Evolutionary conservation across 2,113 vertebrate species (phyloP).

Genomic region (Pandion haliaetus): DNA sequence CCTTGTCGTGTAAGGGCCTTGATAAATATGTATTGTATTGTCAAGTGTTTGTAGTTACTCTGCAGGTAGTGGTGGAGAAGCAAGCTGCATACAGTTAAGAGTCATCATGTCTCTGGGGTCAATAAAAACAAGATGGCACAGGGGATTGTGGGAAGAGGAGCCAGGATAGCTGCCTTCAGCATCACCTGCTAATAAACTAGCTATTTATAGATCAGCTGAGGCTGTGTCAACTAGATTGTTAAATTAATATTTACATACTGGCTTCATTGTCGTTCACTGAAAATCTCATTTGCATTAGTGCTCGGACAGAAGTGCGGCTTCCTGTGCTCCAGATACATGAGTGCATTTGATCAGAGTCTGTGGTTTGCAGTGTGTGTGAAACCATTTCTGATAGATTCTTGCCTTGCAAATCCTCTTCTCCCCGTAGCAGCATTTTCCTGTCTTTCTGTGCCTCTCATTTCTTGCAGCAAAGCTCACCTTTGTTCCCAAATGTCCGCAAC

Average conservation of each 20-base stretch:
- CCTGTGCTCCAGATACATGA: not conserved
- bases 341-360: not conserved
- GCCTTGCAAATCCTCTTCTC: not conserved
- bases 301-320: not conserved
- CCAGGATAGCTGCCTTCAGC: slow-evolving; percentile 33
- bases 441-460: not conserved
- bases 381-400: not conserved
- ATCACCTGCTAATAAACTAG: slow-evolving; percentile 49
- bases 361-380: not conserved
- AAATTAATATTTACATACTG: slow-evolving; percentile 62
- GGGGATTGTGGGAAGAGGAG: slow-evolving; percentile 25
- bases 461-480: slow-evolving; percentile 41
- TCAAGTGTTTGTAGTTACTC: slow-evolving; percentile 20
- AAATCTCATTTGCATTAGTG: slow-evolving; percentile 49
- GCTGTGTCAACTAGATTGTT: slow-evolving; percentile 44
- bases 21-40: slow-evolving; percentile 42
- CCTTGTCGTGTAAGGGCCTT: not conserved
- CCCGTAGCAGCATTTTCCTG: not conserved
- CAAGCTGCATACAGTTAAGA: not conserved
- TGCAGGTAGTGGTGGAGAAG: slow-evolving; percentile 9
- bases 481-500: slow-evolving; percentile 35
- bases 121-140: slow-evolving; percentile 24
- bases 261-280: slow-evolving; percentile 13
- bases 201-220: slow-evolving; percentile 53
- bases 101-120: not conserved